These are phyloP conservation scores for Enhydra lutris DNA, from an alignment of 2,113 vertebrate genomes.

Conservation along the genomic window DNA sequence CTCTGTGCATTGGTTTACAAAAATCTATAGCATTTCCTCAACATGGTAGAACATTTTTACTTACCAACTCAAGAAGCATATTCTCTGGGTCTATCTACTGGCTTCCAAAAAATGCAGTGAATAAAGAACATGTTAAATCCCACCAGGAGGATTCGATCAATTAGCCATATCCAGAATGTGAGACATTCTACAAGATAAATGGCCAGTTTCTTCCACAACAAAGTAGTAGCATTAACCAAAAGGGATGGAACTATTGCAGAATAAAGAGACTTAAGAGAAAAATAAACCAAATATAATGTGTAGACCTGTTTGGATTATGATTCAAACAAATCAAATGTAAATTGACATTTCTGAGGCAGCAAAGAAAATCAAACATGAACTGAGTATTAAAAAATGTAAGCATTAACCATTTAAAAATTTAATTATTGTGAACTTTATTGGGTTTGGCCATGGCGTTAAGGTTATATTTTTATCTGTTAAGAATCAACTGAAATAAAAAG, in stretches of 20 bases:
- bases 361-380: not conserved
- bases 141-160: not conserved
- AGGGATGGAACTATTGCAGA: not conserved
- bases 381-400: not conserved
- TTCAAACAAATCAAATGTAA: not conserved
- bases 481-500: not conserved
- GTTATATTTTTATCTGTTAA: not conserved
- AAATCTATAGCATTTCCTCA: not conserved
- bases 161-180: not conserved
- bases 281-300: not conserved
- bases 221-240: not conserved
- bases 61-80: not conserved
- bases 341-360: not conserved
- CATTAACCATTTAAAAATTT: not conserved
- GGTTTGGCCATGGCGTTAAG: not conserved
- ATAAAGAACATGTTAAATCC: not conserved
- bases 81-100: not conserved
- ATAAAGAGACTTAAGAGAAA: not conserved
- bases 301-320: not conserved
- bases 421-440: conserved; percentile 1
- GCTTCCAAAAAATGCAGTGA: not conserved
- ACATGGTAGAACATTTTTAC: not conserved
- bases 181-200: not conserved
- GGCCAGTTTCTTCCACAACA: not conserved
- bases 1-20: not conserved